Base-by-base conservation (phyloP, 23 tunicate genomes). In the Ascidia mentula region DNA sequence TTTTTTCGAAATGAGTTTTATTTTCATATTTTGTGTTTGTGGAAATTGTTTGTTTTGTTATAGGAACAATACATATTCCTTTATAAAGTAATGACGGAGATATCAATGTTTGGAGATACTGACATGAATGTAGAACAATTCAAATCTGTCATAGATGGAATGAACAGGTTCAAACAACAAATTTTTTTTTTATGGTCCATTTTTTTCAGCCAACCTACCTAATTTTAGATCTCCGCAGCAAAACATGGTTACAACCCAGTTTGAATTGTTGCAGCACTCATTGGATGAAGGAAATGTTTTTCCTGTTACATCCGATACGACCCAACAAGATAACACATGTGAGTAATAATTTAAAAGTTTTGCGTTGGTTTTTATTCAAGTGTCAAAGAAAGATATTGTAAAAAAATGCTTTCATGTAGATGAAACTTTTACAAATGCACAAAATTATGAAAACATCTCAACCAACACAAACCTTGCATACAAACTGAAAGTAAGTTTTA, bases 31-130 rank as follows among this genome's bases (percentile, higher is more conserved):
- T 53, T 53, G 24, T 53, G 24, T 5, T 53, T 53, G 13, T 20
- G 65, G 65, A 53, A 26, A 53, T 53, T 53, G 13, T 53, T 53
- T 53, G 13, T 53, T 53, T 53, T 20, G 22, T 26, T 53, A 53
- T 9, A 85, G 89, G 82, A 79, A 30, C 89, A 85, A 85, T 85
- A 85, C 70, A 72, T 84, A 0, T 37, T 77, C 60, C 31, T 84
- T 1, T 81, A 84, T 69, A 84, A 84, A 59, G 74, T 77, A 17
- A 34, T 85, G 31, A 32, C 73, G 18, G 89, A 85, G 36, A 1
- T 37, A 12, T 32, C 69, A 61, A 36, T 77, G 45, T 78, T 78
- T 38, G 89, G 89, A n/a, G 46, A 70, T 37, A 85, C 89, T 17
- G 89, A 78, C 24, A 5, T 79, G 65, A 87, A 88, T 6, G 82